phyloP scores from a whole-genome alignment of 2,113 vertebrate species.

The Mugil cephalus region DNA sequence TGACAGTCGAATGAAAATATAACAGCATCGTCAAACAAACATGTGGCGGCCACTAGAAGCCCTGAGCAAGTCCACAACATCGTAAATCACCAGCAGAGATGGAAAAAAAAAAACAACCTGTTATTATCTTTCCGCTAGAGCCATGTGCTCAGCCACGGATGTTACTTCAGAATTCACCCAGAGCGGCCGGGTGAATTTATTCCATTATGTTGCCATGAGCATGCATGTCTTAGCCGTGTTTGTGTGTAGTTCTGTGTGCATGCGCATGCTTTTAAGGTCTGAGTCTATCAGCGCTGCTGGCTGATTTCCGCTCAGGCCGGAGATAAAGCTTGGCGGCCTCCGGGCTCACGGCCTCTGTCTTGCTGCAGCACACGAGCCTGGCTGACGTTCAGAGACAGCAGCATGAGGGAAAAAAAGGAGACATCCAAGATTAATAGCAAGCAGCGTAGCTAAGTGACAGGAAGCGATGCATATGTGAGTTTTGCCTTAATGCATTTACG shows the following conservation, averaged over 20 bases:
- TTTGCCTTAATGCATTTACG: constrained; percentile 12
- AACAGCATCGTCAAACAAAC: constrained; percentile 58
- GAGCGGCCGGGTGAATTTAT: constrained; percentile 51
- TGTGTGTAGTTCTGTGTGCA: constrained; percentile 27
- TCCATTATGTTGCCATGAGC: constrained; percentile 38
- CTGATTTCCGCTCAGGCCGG: constrained; percentile 43
- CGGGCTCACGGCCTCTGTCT: constrained; percentile 28
- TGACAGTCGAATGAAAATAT: constrained; percentile 73
- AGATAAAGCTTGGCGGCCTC: constrained; percentile 55
- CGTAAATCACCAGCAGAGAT: constrained; percentile 58
- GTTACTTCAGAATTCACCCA: constrained; percentile 47
- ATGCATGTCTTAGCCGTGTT: not conserved
- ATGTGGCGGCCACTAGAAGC: constrained; percentile 13
- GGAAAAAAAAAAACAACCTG: constrained; percentile 18
- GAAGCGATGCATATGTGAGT: constrained; percentile 23
- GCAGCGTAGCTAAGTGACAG: constrained; percentile 16
- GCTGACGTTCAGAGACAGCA: constrained; percentile 44
- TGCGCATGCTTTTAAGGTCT: constrained; percentile 38
- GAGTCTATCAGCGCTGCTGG: constrained; percentile 57
- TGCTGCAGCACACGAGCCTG: constrained; percentile 10
- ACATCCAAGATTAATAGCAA: constrained; percentile 28
- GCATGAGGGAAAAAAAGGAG: constrained; percentile 21
- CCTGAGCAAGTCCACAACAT: constrained; percentile 19
- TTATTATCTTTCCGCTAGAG: constrained; percentile 39
- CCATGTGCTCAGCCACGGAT: constrained; percentile 18